These are phyloP conservation scores for Ceyx margarethae DNA, from an alignment of 2,113 vertebrate species.

Conservation along the genomic window DNA sequence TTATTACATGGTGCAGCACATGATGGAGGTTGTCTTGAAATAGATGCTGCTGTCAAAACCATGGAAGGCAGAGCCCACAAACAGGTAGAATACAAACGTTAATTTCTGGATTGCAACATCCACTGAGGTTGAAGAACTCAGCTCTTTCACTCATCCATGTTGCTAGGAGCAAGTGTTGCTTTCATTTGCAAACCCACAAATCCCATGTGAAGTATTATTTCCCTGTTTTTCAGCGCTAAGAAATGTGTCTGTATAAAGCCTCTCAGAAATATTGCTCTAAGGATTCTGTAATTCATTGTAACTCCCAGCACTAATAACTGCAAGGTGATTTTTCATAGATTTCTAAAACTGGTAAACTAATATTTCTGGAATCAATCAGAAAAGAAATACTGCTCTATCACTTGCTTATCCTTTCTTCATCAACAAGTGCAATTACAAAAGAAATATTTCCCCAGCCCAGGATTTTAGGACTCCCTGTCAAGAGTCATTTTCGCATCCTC, in stretches of 20 bases:
- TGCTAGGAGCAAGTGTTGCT: slow-evolving; percentile 33
- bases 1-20: background rate
- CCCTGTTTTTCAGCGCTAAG: slow-evolving; percentile 40
- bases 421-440: slow-evolving; percentile 52
- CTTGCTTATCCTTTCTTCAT: slow-evolving; percentile 46
- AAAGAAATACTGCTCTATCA: background rate
- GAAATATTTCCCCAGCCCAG: background rate
- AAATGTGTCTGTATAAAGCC: slow-evolving; percentile 38
- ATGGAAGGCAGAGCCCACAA: background rate
- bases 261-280: slow-evolving; percentile 46
- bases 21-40: background rate
- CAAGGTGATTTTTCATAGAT: slow-evolving; percentile 49
- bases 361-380: slow-evolving; percentile 30
- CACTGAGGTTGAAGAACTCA: background rate
- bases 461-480: slow-evolving; percentile 9
- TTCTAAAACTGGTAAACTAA: slow-evolving; percentile 44
- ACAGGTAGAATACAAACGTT: background rate
- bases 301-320: slow-evolving; percentile 30
- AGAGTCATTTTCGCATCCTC: slow-evolving; percentile 23
- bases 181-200: slow-evolving; percentile 52
- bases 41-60: background rate
- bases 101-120: background rate
- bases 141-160: background rate
- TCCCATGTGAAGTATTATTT: slow-evolving; percentile 33
- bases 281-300: slow-evolving; percentile 30